A percentile compares a stretch with the other conserved stretches of the same genome.
Evolutionary conservation across 2,888 invertebrate genomes (phyloP).

Genomic region (Iselma pallidipennis): DNA sequence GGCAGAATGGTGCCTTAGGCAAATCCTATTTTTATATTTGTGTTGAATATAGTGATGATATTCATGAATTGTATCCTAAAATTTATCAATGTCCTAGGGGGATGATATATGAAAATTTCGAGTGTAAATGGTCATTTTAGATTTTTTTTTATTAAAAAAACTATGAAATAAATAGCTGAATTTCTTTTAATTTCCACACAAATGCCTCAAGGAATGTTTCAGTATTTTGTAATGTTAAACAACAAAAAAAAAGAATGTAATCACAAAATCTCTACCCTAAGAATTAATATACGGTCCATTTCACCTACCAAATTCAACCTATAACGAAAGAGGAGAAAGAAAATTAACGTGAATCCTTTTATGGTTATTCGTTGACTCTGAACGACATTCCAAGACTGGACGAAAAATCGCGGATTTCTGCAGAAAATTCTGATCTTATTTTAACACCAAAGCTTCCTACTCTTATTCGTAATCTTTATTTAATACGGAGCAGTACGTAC

Average conservation of each 20-base stretch:
- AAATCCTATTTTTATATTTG: not conserved
- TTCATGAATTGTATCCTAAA: too few species aligned
- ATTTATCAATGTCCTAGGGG: too few species aligned
- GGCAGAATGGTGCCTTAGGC: not conserved
- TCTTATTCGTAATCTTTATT: not conserved
- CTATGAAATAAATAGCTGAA: too few species aligned
- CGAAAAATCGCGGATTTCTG: not conserved
- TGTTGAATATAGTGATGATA: not conserved
- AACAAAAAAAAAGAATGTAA: not conserved
- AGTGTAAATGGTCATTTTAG: too few species aligned
- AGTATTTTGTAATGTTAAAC: not conserved
- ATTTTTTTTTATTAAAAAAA: too few species aligned
- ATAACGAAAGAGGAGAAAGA: conserved; percentile 22
- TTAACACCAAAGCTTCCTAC: not conserved
- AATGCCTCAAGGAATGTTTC: too few species aligned
- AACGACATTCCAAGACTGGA: not conserved
- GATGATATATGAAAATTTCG: not conserved
- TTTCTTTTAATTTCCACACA: too few species aligned
- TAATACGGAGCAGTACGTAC: too few species aligned
- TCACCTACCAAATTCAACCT: not conserved
- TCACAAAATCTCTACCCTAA: not conserved
- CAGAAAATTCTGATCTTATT: not conserved
- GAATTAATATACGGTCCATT: conserved; percentile 2
- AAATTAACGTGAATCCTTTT: conserved; percentile 35
- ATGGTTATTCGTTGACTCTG: conserved; percentile 16